Evolutionary conservation across 1,140 invertebrate genomes (phyloP), one percentile per base, ranked within the genome.

Genomic region (Caenorhabditis remanei): DNA sequence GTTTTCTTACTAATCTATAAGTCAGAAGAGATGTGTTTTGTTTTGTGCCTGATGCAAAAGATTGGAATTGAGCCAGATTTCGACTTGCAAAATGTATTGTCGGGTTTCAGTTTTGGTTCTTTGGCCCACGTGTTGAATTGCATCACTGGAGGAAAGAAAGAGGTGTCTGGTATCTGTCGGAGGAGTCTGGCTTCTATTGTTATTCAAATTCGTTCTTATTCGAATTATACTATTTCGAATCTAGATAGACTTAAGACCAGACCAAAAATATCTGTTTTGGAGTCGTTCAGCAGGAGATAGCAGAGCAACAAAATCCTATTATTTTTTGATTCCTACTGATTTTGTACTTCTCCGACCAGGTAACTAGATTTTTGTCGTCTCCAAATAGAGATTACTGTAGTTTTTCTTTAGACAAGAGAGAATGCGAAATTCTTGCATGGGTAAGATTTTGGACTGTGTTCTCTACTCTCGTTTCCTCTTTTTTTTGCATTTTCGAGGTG

Each of bases 141-240:
- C 61, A 63, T 63, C 61, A 63, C 61, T n/a, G n/a, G n/a, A n/a
- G 19, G 7, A 14, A 63, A 63, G 32, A 19, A 11, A 6, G 61
- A 63, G 61, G 24, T 63, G 61, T 63, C 4, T 13, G 40, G 32
- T 9, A 5, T 63, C 8, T 8, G 21, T 4, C 8, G 9, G 9
- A 7, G 6, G 16, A 46, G 46, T 71, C 41, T 79, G 71, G 71
- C 71, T 79, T 79, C 71, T 19, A 75, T 50, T 79, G 46, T 79
- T 79, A 79, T 79, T 79, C 71, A 32, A 79, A 48, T 50, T 79
- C 14, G 19, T 24, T 14, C 46, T 5, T 3, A 24, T 43, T 48
- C 21, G n/a, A 9, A 50, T 50, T 53, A 14, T n/a, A 32, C 9
- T 40, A 46, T 46, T 46, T n/a, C 4, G 53, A 79, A 79, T 43